Base-by-base conservation (phyloP, 2,797 vertebrate species). In the Enteromius mattozi region DNA sequence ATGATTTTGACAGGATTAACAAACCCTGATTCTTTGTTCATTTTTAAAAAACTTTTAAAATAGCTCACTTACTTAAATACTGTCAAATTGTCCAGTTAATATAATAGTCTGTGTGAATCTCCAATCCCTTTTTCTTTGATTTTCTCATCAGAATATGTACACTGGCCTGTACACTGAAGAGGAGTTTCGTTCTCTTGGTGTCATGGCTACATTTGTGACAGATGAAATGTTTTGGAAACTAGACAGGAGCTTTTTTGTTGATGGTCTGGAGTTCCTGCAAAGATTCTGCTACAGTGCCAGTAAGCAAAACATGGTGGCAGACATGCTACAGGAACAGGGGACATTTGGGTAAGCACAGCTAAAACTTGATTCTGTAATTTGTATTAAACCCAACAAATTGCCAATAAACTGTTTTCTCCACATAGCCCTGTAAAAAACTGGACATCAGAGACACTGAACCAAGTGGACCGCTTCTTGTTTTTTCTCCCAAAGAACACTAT, bases 401-500 rank as follows among this genome's bases (percentile, higher is more conserved):
- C 0, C 24, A 49, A 66, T 69, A 42, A 78, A 45, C 16, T 82
- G 2, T 6, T 90, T 82, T 86, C 65, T 86, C 72, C 49, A 76
- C 37, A 16, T 86, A 96, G 95, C 51, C 88, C 91, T 17, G 90
- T 92, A 1, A 76, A 88, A 75, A 90, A 51, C 81, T 96, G 96
- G 96, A 94, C 90, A 66, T 84, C 91, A 65, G 85, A 88, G 12
- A 95, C 89, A 1, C 85, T 96, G 68, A 93, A 91, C 84, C 93
- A 94, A 86, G 90, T 96, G 79, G 94, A 89, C 74, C 88, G 94
- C 2, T 94, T 96, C 71, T 68, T 96, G 49, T 94, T 96, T 89
- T 96, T 96, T 89, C 91, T 96, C 63, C 89, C 94, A 6, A 27
- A 51, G 1, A 65, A 89, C 17, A 88, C 17, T n/a, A 88, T 96